Percentiles rank a stretch among this genome's conserved stretches.
phyloP scores from a whole-genome alignment of 2,888 invertebrate genomes.

The Leucoptera coffeella region DNA sequence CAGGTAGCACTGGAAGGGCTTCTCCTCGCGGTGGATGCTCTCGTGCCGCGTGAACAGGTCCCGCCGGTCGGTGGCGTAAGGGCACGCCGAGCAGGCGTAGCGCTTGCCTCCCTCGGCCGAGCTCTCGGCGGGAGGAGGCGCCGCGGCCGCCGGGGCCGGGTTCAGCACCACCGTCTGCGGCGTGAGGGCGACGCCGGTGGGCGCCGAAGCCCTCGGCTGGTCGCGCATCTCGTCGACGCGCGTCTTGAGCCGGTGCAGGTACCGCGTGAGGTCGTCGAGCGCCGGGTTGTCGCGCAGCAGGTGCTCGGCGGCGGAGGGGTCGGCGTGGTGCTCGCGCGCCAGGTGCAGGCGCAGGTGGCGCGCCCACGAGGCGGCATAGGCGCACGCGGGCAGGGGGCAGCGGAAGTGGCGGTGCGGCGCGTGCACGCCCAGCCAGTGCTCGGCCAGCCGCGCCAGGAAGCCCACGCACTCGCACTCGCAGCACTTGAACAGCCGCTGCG shows the following conservation, averaged over 20 bases:
- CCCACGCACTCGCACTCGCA: conserved; percentile 72
- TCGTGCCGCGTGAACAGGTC: conserved; percentile 89
- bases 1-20: conserved; percentile 89
- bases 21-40: conserved; percentile 89
- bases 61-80: conserved; percentile 85
- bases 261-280: conserved; percentile 66
- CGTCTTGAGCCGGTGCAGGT: conserved; percentile 62
- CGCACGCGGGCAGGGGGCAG: conserved; percentile 63
- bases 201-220: conserved; percentile 21
- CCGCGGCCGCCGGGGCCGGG: conserved; percentile 12
- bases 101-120: conserved; percentile 48
- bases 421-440: conserved; percentile 70
- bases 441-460: conserved; percentile 65
- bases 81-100: conserved; percentile 82
- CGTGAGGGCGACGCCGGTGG: no score
- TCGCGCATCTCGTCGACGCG: conserved; percentile 26
- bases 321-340: conserved; percentile 64
- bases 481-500: conserved; percentile 69
- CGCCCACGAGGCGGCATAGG: conserved; percentile 71
- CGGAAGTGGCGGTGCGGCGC: conserved; percentile 63
- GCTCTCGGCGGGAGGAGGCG: conserved; percentile 7
- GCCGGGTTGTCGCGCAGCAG: conserved; percentile 67
- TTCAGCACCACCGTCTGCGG: no score
- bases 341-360: conserved; percentile 68
- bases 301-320: conserved; percentile 57